phyloP scores from a whole-genome alignment of 2,888 invertebrate species.

The Hetaerina titia region DNA sequence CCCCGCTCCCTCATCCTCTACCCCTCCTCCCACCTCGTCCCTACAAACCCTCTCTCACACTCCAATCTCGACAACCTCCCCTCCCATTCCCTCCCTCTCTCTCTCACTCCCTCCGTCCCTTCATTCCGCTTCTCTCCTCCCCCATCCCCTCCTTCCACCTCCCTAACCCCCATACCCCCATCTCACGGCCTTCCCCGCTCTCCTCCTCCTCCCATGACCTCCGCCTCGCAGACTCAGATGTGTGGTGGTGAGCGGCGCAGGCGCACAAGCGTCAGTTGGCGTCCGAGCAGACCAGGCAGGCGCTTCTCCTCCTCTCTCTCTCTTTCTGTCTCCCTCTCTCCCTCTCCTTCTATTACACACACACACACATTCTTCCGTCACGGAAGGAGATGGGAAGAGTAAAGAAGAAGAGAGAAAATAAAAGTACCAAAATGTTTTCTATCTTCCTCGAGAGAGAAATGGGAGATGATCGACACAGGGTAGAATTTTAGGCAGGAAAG shows the following conservation, averaged over 20 bases:
- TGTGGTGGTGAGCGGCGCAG: conserved; percentile 24
- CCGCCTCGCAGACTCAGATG: conserved; percentile 5
- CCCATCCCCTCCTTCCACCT: not conserved
- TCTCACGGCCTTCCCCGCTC: not conserved
- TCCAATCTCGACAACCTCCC: not conserved
- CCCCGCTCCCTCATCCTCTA: not conserved
- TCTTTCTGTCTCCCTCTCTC: too few species aligned
- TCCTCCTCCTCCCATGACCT: conserved; percentile 12
- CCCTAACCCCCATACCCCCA: not conserved
- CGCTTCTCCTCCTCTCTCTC: not conserved
- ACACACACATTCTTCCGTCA: too few species aligned
- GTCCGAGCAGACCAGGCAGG: not conserved
- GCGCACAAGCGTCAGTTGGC: conserved; percentile 41
- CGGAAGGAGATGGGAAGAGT: too few species aligned
- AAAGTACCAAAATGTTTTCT: too few species aligned
- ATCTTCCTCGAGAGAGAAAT: too few species aligned
- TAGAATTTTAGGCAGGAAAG: too few species aligned
- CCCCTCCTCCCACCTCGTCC: not conserved
- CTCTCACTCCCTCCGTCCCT: not conserved
- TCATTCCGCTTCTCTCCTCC: not conserved
- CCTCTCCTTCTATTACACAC: too few species aligned
- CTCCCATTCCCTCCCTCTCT: not conserved
- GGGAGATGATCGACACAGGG: too few species aligned
- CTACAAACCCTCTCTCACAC: not conserved
- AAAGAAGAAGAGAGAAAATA: too few species aligned